Conservation (phyloP, 92 coral and sea anemone genomes). For the Zoanthus sociatus region DNA sequence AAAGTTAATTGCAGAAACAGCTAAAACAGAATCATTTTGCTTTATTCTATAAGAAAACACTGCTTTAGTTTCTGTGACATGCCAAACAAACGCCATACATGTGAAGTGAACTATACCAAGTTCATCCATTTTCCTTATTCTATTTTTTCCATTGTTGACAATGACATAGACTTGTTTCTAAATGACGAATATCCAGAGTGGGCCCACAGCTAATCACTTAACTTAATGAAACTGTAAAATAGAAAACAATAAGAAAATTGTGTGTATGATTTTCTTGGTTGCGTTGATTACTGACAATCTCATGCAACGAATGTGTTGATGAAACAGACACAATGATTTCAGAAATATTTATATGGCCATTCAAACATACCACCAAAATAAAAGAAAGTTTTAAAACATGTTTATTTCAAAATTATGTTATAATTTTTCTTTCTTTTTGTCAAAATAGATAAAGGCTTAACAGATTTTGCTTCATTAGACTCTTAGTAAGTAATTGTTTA, state of each 20-base stretch:
- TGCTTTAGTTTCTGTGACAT: constrained; percentile 6
- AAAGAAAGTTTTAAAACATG: too few species aligned
- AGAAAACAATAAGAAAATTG: neutral
- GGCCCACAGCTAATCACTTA: neutral
- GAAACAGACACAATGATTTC: too few species aligned
- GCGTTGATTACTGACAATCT: neutral
- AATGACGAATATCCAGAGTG: neutral
- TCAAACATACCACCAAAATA: too few species aligned
- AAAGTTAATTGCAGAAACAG: constrained; percentile 33
- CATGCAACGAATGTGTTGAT: neutral
- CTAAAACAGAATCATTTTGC: neutral
- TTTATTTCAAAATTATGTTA: too few species aligned
- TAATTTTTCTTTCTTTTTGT: too few species aligned
- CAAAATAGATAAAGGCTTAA: too few species aligned
- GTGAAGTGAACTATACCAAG: neutral
- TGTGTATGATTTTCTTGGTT: neutral
- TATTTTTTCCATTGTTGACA: neutral
- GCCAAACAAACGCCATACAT: neutral
- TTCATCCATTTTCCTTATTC: neutral
- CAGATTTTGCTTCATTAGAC: neutral
- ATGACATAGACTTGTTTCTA: neutral
- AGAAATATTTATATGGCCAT: too few species aligned
- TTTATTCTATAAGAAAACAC: constrained; percentile 11
- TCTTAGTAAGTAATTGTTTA: neutral
- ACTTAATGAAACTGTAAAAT: neutral